Evolutionary conservation across 2,888 invertebrate species (phyloP).

Genomic region (Formica aserva): DNA sequence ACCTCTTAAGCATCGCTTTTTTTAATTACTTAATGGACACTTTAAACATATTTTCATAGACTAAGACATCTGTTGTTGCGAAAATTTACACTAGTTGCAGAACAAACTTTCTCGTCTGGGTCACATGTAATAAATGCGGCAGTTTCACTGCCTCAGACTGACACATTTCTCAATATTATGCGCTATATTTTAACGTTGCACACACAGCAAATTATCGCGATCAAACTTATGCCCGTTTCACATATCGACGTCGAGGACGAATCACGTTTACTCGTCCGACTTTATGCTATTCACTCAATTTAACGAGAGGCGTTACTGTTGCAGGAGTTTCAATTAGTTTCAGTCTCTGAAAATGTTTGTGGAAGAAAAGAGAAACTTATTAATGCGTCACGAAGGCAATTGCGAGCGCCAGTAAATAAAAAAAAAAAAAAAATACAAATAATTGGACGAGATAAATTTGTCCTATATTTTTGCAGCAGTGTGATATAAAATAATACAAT

Average conservation of each 20-base stretch:
- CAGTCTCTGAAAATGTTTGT: neutral
- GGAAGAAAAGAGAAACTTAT: constrained; percentile 1
- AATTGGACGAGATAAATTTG: neutral
- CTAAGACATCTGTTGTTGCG: constrained; percentile 45
- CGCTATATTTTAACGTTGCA: constrained; percentile 8
- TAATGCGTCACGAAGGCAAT: constrained; percentile 9
- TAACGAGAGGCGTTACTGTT: constrained; percentile 4
- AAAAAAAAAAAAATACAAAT: neutral
- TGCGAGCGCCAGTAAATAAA: neutral
- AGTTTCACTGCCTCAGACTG: constrained; percentile 16
- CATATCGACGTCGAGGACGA: constrained; percentile 22
- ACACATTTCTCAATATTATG: constrained; percentile 32
- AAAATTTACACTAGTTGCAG: constrained; percentile 7
- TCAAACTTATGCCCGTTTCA: constrained; percentile 24
- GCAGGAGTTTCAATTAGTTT: constrained; percentile 11
- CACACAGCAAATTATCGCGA: neutral
- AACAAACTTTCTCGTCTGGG: constrained; percentile 29
- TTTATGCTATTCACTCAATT: constrained; percentile 43
- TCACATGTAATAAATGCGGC: neutral
- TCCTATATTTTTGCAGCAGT: neutral
- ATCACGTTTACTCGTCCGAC: constrained; percentile 23
- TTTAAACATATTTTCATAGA: neutral
- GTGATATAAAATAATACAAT: neutral
- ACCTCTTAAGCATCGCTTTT: neutral
- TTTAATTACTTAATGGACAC: neutral